Conservation (phyloP, 2,797 vertebrate species). For the Nyctibius grandis region DNA sequence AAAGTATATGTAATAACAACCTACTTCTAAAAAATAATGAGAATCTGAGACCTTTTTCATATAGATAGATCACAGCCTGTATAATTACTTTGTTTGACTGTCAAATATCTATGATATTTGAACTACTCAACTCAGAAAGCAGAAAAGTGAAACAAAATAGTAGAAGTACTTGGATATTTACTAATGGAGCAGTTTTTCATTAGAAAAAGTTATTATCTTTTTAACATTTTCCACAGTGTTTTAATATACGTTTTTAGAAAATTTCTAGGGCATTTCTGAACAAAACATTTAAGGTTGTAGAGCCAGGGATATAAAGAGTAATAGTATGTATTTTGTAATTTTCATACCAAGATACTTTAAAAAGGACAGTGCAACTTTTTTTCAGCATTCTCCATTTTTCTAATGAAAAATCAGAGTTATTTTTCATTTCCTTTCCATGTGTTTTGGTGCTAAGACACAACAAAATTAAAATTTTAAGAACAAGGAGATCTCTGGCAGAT, state of each 20-base stretch:
- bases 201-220: neutral
- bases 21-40: neutral
- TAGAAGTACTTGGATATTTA: neutral
- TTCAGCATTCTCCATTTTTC: neutral
- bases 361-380: neutral
- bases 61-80: neutral
- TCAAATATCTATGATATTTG: neutral
- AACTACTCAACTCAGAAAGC: neutral
- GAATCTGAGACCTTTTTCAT: neutral
- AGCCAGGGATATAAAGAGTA: neutral
- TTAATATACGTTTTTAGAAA: neutral
- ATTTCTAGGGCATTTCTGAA: neutral
- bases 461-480: neutral
- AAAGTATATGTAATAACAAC: neutral
- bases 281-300: neutral
- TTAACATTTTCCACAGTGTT: neutral
- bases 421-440: neutral
- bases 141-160: neutral
- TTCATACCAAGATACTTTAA: neutral
- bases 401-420: neutral
- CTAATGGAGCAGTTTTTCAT: neutral
- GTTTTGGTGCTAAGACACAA: neutral
- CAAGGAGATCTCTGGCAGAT: neutral
- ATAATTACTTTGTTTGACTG: neutral
- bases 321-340: neutral